A percentile compares a stretch with the other conserved stretches of the same genome.
These are phyloP conservation scores for Parazoanthus darwini DNA, from an alignment of 92 coral and sea anemone genomes.

Conservation along the genomic window DNA sequence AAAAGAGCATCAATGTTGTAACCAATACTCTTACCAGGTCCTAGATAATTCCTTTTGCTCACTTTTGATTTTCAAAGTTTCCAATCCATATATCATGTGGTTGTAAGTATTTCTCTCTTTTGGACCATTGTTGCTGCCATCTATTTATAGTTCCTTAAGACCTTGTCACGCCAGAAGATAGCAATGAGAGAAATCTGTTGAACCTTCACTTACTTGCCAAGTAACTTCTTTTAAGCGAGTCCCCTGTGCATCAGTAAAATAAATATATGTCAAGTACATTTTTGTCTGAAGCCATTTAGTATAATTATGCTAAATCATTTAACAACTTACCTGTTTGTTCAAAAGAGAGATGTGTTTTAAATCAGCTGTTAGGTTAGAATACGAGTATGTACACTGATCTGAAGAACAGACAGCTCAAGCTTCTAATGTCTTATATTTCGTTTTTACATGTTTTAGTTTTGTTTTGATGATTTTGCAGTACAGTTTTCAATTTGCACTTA, in stretches of 20 bases:
- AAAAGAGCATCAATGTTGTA: too few species aligned
- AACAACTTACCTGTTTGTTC: background rate
- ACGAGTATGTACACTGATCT: background rate
- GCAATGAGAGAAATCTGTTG: too few species aligned
- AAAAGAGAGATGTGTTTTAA: background rate
- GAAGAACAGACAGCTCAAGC: background rate
- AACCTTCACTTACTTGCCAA: background rate
- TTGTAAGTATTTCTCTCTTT: too few species aligned
- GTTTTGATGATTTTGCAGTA: background rate
- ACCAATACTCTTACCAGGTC: too few species aligned
- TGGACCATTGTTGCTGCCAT: too few species aligned
- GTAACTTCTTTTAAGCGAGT: background rate
- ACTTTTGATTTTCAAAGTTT: too few species aligned
- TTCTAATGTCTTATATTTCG: background rate
- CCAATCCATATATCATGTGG: too few species aligned
- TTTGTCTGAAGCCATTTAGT: background rate
- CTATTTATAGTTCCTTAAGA: too few species aligned
- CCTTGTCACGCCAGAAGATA: too few species aligned
- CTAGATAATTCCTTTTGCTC: too few species aligned
- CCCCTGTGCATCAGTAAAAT: background rate
- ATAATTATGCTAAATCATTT: background rate
- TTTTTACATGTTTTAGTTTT: background rate
- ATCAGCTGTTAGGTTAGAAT: background rate
- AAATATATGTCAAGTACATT: background rate
- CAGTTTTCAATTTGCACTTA: background rate